These are phyloP conservation scores for Phragmatobia fuliginosa DNA, from an alignment of 2,888 invertebrate species.

Conservation along the genomic window DNA sequence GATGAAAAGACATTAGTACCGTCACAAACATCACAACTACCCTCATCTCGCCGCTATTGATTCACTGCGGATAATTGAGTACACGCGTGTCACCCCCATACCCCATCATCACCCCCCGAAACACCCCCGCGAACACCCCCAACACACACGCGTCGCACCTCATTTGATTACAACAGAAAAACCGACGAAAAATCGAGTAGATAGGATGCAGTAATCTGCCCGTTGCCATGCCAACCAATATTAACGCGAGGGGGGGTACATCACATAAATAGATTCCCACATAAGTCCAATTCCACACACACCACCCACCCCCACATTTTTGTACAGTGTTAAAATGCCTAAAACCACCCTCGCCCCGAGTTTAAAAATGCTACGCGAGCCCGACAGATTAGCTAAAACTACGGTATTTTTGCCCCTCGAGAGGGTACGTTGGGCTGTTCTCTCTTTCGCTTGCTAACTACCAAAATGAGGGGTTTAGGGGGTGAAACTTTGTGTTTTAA, in stretches of 20 bases:
- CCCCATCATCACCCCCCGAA: constrained; percentile 37
- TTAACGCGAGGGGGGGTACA: constrained; percentile 76
- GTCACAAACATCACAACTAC: constrained; percentile 81
- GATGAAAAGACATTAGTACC: constrained; percentile 75
- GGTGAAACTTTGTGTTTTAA: constrained; percentile 84
- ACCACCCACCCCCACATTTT: constrained; percentile 76
- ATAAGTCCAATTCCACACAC: constrained; percentile 84
- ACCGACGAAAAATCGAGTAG: constrained; percentile 86
- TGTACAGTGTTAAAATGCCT: constrained; percentile 85
- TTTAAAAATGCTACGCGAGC: constrained; percentile 71
- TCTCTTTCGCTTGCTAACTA: constrained; percentile 76
- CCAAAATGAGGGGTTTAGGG: constrained; percentile 77
- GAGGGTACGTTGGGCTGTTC: constrained; percentile 42
- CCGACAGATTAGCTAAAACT: constrained; percentile 89
- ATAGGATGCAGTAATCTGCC: constrained; percentile 83
- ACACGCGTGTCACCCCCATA: constrained; percentile 81
- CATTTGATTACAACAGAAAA: constrained; percentile 87
- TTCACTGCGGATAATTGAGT: constrained; percentile 87
- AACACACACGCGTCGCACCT: constrained; percentile 80
- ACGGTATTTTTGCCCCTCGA: constrained; percentile 88
- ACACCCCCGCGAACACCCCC: constrained; percentile 43
- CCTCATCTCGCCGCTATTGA: constrained; percentile 86
- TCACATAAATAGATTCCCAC: constrained; percentile 85
- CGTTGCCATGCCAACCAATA: constrained; percentile 83
- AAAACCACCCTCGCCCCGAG: constrained; percentile 76